phyloP scores from a whole-genome alignment of 2,888 invertebrate species.

The Rhamphomyia laevipes region DNA sequence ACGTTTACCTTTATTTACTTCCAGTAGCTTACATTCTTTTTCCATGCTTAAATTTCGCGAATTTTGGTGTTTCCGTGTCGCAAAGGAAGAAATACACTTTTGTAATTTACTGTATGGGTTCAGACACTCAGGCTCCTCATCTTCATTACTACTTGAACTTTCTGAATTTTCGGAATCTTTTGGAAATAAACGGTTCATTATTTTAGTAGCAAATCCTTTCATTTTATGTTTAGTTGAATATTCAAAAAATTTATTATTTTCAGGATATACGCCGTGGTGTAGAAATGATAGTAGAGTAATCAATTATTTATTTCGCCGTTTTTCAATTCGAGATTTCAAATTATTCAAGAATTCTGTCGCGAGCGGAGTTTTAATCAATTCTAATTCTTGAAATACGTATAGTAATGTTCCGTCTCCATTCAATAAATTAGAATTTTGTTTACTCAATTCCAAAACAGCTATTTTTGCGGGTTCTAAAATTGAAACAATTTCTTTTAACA shows the following conservation, averaged over 20 bases:
- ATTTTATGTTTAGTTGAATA: background rate
- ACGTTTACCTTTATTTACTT: background rate
- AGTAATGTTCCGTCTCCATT: background rate
- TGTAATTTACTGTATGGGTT: background rate
- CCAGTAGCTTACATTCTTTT: background rate
- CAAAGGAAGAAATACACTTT: background rate
- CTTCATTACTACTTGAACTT: background rate
- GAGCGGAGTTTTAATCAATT: background rate
- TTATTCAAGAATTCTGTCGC: conserved; percentile 1
- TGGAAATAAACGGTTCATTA: background rate
- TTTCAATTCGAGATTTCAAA: conserved; percentile 1
- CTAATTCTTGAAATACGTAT: background rate
- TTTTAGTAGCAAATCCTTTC: background rate
- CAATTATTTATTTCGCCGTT: background rate
- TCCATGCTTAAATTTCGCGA: background rate
- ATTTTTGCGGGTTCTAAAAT: background rate
- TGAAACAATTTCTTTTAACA: background rate
- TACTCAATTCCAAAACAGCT: background rate
- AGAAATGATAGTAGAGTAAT: background rate
- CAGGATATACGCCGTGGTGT: background rate
- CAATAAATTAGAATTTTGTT: background rate
- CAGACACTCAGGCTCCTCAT: background rate
- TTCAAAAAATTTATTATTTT: background rate
- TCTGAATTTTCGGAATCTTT: background rate
- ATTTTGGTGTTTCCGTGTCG: background rate